Evolutionary conservation across 2,888 invertebrate species (phyloP).

Genomic region (Pollenia amentaria): DNA sequence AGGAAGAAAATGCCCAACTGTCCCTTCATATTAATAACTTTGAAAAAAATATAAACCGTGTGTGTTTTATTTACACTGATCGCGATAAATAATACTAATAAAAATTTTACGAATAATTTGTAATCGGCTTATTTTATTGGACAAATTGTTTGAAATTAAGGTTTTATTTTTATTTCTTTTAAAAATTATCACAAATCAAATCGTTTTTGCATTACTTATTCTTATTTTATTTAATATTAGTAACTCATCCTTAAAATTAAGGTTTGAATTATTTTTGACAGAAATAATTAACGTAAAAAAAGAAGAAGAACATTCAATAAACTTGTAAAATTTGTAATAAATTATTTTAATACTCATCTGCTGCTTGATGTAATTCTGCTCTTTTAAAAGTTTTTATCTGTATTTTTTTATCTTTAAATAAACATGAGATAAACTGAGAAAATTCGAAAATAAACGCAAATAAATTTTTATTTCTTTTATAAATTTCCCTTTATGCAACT

Average conservation of each 20-base stretch:
- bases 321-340: constrained; percentile 48
- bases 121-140: too few species aligned
- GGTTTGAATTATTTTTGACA: not conserved
- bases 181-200: too few species aligned
- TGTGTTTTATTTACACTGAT: too few species aligned
- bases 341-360: constrained; percentile 52
- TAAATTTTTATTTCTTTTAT: constrained; percentile 51
- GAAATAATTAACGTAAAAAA: not conserved
- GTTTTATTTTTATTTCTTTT: too few species aligned
- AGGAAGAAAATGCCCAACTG: too few species aligned
- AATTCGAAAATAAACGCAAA: constrained; percentile 49
- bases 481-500: constrained; percentile 22
- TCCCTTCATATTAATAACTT: too few species aligned
- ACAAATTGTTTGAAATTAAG: too few species aligned
- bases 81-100: too few species aligned
- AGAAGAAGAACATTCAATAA: constrained; percentile 15
- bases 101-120: too few species aligned
- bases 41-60: too few species aligned
- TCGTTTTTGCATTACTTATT: too few species aligned
- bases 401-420: constrained; percentile 29
- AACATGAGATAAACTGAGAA: constrained; percentile 32
- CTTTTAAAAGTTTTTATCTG: not conserved
- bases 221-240: too few species aligned
- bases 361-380: constrained; percentile 27
- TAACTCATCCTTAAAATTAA: not conserved